A percentile compares a stretch with the other conserved stretches of the same genome.
These are phyloP conservation scores for Ornithoptera priamus DNA, from an alignment of 2,888 invertebrate genomes.

Conservation along the genomic window DNA sequence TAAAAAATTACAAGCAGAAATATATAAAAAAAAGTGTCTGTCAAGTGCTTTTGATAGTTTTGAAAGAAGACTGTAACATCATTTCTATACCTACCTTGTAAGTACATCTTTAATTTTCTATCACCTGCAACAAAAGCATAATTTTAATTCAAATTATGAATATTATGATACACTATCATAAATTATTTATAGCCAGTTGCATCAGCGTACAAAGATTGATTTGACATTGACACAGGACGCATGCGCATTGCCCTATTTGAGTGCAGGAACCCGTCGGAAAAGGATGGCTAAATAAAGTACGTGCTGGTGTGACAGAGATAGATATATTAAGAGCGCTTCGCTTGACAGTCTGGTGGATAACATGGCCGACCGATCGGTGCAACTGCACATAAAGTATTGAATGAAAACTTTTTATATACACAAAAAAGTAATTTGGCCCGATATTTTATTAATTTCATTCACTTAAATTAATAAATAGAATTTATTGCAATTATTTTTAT, in stretches of 20 bases:
- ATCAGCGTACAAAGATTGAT: constrained; percentile 77
- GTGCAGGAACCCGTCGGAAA: constrained; percentile 47
- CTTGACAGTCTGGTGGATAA: constrained; percentile 55
- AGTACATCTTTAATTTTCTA: constrained; percentile 3
- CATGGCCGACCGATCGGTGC: constrained; percentile 70
- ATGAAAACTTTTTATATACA: constrained; percentile 20
- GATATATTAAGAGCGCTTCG: constrained; percentile 44
- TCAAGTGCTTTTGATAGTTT: not conserved
- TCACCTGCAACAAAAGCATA: constrained; percentile 30
- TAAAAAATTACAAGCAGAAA: not conserved
- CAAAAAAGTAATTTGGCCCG: not conserved
- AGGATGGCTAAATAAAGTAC: constrained; percentile 47
- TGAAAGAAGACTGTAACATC: not conserved
- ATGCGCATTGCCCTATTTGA: constrained; percentile 77
- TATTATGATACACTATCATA: constrained; percentile 19
- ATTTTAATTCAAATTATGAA: constrained; percentile 11
- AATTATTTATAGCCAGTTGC: constrained; percentile 56
- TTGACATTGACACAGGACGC: constrained; percentile 77
- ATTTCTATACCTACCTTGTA: constrained; percentile 9
- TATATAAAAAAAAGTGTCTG: not conserved
- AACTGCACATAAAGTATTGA: constrained; percentile 66
- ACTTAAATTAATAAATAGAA: not conserved
- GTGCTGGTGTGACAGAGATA: constrained; percentile 47
- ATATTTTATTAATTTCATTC: not conserved
- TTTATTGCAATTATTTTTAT: no score